Conservation (phyloP, 2,797 vertebrate genomes). For the Zenarchopterus dispar region DNA sequence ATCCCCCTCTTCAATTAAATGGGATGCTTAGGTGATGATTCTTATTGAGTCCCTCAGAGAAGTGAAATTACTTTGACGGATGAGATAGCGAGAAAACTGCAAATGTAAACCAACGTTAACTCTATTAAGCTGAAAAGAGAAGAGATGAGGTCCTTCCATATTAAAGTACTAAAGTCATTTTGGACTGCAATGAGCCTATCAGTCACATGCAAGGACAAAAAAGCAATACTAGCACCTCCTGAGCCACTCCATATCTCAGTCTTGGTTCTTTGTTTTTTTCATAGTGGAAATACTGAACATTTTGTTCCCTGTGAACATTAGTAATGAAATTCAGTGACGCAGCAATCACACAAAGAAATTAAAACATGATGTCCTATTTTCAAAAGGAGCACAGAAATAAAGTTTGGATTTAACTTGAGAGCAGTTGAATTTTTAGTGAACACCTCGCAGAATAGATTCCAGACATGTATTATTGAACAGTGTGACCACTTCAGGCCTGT, state of each 20-base stretch:
- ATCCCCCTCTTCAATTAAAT: conserved; percentile 54
- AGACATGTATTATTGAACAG: conserved; percentile 58
- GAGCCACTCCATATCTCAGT: conserved; percentile 27
- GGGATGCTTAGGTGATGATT: conserved; percentile 55
- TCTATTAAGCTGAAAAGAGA: conserved; percentile 11
- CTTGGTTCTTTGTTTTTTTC: conserved; percentile 9
- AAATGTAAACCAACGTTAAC: conserved; percentile 42
- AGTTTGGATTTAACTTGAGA: conserved; percentile 1
- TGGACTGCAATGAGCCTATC: conserved; percentile 47
- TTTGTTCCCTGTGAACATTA: conserved; percentile 8
- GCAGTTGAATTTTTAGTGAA: conserved; percentile 18
- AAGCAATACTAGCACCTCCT: conserved; percentile 34
- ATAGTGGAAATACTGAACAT: conserved; percentile 7
- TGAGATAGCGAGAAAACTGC: conserved; percentile 25
- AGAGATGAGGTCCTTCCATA: conserved; percentile 15
- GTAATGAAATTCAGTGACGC: conserved; percentile 15
- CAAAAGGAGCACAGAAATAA: not conserved
- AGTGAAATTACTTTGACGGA: conserved; percentile 29
- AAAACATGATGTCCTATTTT: not conserved
- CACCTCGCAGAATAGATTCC: conserved; percentile 18
- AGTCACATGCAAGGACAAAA: conserved; percentile 46
- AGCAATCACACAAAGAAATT: not conserved
- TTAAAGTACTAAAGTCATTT: conserved; percentile 37
- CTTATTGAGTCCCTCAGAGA: conserved; percentile 24
- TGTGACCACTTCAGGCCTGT: conserved; percentile 27